Percentiles rank a stretch among this genome's conserved stretches.
Evolutionary conservation across 2,113 vertebrate species (phyloP).

Genomic region (Galbula dea): DNA sequence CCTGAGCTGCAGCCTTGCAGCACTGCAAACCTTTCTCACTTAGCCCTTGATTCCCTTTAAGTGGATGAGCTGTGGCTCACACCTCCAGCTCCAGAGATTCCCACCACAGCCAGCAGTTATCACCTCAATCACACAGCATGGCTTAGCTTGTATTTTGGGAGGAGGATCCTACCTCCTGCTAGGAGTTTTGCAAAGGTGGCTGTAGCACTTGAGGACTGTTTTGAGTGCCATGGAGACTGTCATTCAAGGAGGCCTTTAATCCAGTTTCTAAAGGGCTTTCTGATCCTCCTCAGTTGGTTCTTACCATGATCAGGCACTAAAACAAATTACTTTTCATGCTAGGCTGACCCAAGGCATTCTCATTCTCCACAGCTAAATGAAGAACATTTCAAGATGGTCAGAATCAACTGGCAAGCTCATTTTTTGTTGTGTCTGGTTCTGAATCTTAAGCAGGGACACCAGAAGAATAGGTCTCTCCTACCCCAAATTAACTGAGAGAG

Average conservation of each 20-base stretch:
- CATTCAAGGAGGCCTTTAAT: not conserved
- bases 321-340: constrained; percentile 30
- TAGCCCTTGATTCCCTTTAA: not conserved
- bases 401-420: not conserved
- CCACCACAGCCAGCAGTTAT: not conserved
- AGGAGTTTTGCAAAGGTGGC: not conserved
- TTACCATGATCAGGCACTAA: not conserved
- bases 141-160: not conserved
- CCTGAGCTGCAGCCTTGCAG: not conserved
- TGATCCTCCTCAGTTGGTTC: not conserved
- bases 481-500: not conserved
- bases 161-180: not conserved
- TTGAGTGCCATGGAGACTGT: not conserved
- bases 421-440: not conserved
- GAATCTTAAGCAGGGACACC: not conserved
- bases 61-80: not conserved
- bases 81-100: not conserved
- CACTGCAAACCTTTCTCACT: not conserved
- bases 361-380: not conserved
- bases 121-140: not conserved
- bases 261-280: not conserved
- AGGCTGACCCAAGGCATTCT: not conserved
- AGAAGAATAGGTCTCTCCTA: not conserved
- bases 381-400: not conserved
- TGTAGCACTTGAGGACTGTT: not conserved